Base-by-base conservation (phyloP, 2,113 vertebrate species). In the Microcebus tavaratra region DNA sequence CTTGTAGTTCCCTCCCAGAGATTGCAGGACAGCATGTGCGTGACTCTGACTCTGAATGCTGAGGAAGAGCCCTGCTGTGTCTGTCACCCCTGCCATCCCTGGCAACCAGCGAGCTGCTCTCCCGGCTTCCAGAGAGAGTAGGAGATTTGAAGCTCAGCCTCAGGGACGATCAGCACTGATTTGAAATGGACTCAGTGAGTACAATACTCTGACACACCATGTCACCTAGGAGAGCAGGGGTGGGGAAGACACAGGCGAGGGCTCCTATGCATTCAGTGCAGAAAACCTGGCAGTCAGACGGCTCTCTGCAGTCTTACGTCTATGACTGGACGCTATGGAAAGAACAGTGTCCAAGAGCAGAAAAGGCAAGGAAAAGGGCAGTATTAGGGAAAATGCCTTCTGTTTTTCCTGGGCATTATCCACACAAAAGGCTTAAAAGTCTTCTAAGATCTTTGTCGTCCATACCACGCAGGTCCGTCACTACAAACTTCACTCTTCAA, bases 121-220 rank as follows among this genome's bases (percentile, higher is more conserved):
- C 14, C 65, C 21, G 29, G n/a, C 53, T 95, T 92, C 79, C 34
- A 73, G 0, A 12, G 88, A 68, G 50, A 79, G 23, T 59, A 67
- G 6, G 27, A 73, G 42, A 67, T 48, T 70, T 68, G 42, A 92
- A 92, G 25, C 17, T 96, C 42, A 87, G 68, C 14, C 14, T 78
- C 75, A 31, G 36, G 45, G 27, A 45, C 14, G 6, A 76, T 83
- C 15, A 61, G 48, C 27, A 27, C 21, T 48, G 31, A 92, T 92
- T 67, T 90, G 80, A 90, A 90, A 96, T 86, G 34, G 34, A 83
- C 31, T 42, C 57, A 80, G 23, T 92, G 13, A 92, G 34, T 73
- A 70, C 31, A 91, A 31, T 75, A 75, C 21, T 13, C 42, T 81
- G 85, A 70, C 21, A 73, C 3, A 85, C 6, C 23, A 23, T 67